A percentile compares a stretch with the other conserved stretches of the same genome.
These are phyloP conservation scores for Xestia ashworthii DNA, from an alignment of 2,888 invertebrate genomes.

Conservation along the genomic window DNA sequence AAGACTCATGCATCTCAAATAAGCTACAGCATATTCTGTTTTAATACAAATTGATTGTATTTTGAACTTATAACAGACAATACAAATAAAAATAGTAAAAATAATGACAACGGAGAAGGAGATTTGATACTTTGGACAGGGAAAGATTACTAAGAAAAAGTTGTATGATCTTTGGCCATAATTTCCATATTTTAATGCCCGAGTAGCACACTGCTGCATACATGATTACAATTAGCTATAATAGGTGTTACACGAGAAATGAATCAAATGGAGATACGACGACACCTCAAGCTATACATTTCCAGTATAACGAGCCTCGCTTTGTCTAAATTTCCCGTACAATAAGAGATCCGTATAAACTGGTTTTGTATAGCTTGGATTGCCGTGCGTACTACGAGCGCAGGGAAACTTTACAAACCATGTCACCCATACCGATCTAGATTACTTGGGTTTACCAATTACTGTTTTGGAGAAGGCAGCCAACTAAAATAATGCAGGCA, in stretches of 20 bases:
- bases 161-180: neutral
- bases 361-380: no score
- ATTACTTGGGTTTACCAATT: constrained; percentile 14
- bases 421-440: constrained; percentile 7
- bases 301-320: no score
- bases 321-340: no score
- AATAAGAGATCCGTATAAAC: no score
- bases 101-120: neutral
- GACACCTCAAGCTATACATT: no score
- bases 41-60: constrained; percentile 50
- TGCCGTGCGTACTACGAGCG: neutral
- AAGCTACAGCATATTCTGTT: constrained; percentile 53
- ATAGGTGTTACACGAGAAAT: no score
- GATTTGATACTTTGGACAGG: neutral
- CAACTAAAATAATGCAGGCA: constrained; percentile 11
- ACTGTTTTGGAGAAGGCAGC: neutral
- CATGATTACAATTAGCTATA: no score
- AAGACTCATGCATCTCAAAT: constrained; percentile 66
- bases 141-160: neutral
- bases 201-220: no score
- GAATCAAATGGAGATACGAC: no score
- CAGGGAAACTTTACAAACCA: neutral
- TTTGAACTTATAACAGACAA: constrained; percentile 9
- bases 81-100: neutral
- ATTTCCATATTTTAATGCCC: no score